phyloP scores from a whole-genome alignment of 2,888 invertebrate species.

The Toxonevra muliebris region DNA sequence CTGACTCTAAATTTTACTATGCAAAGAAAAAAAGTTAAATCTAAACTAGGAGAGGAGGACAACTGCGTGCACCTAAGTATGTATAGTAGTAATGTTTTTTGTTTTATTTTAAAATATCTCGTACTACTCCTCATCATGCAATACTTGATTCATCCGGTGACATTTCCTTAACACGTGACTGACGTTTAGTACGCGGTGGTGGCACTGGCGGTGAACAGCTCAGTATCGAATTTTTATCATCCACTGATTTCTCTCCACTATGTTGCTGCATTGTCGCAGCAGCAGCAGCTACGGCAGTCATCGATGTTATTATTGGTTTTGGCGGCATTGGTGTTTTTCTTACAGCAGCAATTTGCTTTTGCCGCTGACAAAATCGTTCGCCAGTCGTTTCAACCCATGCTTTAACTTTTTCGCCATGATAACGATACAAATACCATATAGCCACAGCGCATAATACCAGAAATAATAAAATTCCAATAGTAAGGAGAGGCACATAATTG shows the following conservation, averaged over 20 bases:
- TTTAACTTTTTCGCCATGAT: conserved; percentile 76
- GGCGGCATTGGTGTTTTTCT: neutral
- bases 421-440: conserved; percentile 78
- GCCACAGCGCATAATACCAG: conserved; percentile 73
- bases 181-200: conserved; percentile 59
- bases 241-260: conserved; percentile 10
- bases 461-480: conserved; percentile 74
- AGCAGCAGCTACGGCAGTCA: neutral
- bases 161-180: conserved; percentile 52
- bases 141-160: conserved; percentile 52
- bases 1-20: too few species aligned
- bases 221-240: conserved; percentile 32
- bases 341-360: conserved; percentile 25
- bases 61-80: too few species aligned
- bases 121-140: conserved; percentile 38
- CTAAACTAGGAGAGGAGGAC: too few species aligned
- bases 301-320: neutral
- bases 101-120: conserved; percentile 7
- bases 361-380: conserved; percentile 38
- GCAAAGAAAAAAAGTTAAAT: too few species aligned
- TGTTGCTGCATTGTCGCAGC: neutral
- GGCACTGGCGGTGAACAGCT: conserved; percentile 50
- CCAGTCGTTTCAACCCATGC: conserved; percentile 46
- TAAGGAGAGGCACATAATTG: conserved; percentile 68
- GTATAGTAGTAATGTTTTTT: neutral